These are phyloP conservation scores for Ladona fulva DNA, from an alignment of 1,140 invertebrate genomes.

Conservation along the genomic window DNA sequence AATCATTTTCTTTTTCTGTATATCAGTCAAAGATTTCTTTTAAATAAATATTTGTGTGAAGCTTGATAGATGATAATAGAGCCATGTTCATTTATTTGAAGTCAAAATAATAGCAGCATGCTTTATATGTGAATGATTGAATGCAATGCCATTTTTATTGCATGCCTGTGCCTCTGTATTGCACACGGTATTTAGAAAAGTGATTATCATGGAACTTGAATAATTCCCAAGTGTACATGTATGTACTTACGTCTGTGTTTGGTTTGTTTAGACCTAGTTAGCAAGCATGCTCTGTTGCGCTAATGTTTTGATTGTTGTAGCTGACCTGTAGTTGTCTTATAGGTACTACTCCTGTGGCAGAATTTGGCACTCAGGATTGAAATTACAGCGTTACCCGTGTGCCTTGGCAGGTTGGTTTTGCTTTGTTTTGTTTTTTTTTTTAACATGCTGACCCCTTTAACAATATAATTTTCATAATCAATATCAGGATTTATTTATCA, in stretches of 20 bases:
- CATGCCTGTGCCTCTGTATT: not conserved
- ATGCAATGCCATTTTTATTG: not conserved
- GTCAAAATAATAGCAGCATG: not conserved
- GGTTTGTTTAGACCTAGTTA: conserved; percentile 15
- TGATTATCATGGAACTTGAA: too few relatives aligned
- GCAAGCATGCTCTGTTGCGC: conserved; percentile 14
- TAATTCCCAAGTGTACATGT: not conserved
- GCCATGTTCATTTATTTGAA: not conserved
- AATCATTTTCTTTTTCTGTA: too few relatives aligned
- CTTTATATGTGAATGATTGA: not conserved
- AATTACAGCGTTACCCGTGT: not conserved
- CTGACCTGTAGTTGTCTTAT: conserved; percentile 17
- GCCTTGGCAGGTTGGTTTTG: not conserved
- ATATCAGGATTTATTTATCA: too few relatives aligned
- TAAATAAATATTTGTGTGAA: too few relatives aligned
- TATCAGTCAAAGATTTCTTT: too few relatives aligned
- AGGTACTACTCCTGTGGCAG: not conserved
- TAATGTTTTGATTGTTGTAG: conserved; percentile 22
- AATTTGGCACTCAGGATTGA: not conserved
- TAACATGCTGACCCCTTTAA: not conserved
- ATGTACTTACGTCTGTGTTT: conserved; percentile 17
- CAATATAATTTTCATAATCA: not conserved
- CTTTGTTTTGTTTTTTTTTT: conserved; percentile 17
- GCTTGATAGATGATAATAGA: too few relatives aligned
- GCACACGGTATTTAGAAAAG: not conserved